Evolutionary conservation across 1,140 invertebrate species (phyloP).

Genomic region (Atta colombica): DNA sequence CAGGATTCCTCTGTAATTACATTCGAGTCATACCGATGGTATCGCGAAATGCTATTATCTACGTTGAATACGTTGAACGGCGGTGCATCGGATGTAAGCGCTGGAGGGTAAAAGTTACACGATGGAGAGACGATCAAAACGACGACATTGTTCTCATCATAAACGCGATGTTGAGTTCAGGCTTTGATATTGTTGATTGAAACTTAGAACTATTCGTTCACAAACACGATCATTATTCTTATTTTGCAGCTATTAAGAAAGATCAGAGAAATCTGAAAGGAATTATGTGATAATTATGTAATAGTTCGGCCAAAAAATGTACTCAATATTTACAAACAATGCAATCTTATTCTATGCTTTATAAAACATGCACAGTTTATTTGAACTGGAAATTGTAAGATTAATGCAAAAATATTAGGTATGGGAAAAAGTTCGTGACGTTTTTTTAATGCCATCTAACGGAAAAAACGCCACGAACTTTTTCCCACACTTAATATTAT

Average conservation of each 20-base stretch:
- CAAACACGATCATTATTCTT: constrained; percentile 6
- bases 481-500: too few relatives aligned
- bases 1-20: constrained; percentile 77
- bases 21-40: constrained; percentile 78
- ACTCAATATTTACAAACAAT: background rate
- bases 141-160: constrained; percentile 69
- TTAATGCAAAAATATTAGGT: too few relatives aligned
- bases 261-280: background rate
- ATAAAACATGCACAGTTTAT: too few relatives aligned
- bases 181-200: constrained; percentile 84
- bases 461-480: too few relatives aligned
- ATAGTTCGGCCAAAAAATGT: background rate
- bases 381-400: too few relatives aligned
- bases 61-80: constrained; percentile 36
- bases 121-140: constrained; percentile 11
- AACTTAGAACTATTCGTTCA: constrained; percentile 73
- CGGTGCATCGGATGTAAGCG: constrained; percentile 27
- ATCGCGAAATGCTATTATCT: constrained; percentile 80
- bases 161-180: constrained; percentile 68
- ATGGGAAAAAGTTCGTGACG: too few relatives aligned
- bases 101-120: constrained; percentile 57
- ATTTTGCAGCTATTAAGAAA: background rate
- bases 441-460: too few relatives aligned
- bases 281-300: background rate
- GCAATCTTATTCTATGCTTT: background rate